These are phyloP conservation scores for Palaemon carinicauda DNA, from an alignment of 1,140 invertebrate species.

Conservation along the genomic window DNA sequence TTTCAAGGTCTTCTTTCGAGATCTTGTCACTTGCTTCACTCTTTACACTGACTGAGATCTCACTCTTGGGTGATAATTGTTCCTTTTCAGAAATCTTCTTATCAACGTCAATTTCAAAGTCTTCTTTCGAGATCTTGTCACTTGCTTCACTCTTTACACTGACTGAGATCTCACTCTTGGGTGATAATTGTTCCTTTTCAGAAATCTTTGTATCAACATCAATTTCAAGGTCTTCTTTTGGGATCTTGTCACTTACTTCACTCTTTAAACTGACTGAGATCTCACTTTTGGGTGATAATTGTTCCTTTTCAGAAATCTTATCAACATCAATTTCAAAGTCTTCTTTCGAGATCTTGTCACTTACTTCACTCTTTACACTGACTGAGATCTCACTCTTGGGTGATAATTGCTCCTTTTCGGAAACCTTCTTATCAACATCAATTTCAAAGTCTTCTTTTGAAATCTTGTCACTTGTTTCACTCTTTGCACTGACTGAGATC, in stretches of 20 bases:
- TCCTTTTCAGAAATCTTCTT: slow-evolving; percentile 31
- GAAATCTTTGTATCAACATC: slow-evolving; percentile 44
- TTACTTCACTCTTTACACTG: slow-evolving; percentile 16
- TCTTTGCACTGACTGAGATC: slow-evolving; percentile 16
- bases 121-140: slow-evolving; percentile 40
- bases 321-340: neutral
- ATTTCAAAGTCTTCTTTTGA: slow-evolving; percentile 10
- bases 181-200: slow-evolving; percentile 7
- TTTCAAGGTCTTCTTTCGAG: slow-evolving; percentile 11
- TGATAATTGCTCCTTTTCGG: slow-evolving; percentile 53
- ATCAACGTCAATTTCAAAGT: slow-evolving; percentile 62
- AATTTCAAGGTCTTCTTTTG: too few relatives aligned
- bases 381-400: slow-evolving; percentile 31
- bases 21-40: slow-evolving; percentile 1
- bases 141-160: slow-evolving; percentile 18
- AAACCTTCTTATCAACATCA: slow-evolving; percentile 42
- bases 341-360: slow-evolving; percentile 57
- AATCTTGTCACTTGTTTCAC: slow-evolving; percentile 24
- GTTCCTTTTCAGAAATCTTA: neutral
- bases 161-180: slow-evolving; percentile 5
- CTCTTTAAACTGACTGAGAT: slow-evolving; percentile 21
- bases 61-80: slow-evolving; percentile 32
- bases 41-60: slow-evolving; percentile 16
- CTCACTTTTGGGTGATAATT: slow-evolving; percentile 23
- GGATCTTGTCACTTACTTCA: neutral